Percentiles rank a stretch among this genome's conserved stretches.
These are phyloP conservation scores for Camponotus fellah DNA, from an alignment of 2,888 invertebrate genomes.

Conservation along the genomic window DNA sequence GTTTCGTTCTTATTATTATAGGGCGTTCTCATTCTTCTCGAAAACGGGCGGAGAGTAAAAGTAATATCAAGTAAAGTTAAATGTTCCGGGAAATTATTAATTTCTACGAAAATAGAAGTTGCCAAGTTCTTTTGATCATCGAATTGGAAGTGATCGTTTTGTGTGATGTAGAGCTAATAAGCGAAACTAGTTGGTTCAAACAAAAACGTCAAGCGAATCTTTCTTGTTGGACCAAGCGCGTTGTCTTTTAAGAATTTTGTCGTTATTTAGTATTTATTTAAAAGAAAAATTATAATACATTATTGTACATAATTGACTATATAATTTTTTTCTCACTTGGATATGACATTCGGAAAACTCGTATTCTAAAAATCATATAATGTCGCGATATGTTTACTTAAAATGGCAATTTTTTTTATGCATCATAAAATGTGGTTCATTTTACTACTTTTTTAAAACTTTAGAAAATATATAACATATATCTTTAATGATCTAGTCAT, in stretches of 20 bases:
- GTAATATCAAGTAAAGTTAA: slow-evolving; percentile 51
- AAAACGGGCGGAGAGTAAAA: slow-evolving; percentile 39
- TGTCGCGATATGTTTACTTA: slow-evolving; percentile 19
- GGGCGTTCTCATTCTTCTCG: slow-evolving; percentile 7
- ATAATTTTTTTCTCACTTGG: background rate
- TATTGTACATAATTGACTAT: slow-evolving; percentile 19
- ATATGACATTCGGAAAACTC: background rate
- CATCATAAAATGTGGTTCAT: slow-evolving; percentile 6
- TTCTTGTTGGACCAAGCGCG: background rate
- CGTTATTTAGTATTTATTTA: slow-evolving; percentile 3
- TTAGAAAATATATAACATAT: slow-evolving; percentile 14
- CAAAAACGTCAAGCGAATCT: slow-evolving; percentile 19
- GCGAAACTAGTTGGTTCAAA: background rate
- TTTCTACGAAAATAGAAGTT: slow-evolving; percentile 48
- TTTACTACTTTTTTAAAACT: background rate
- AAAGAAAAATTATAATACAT: background rate
- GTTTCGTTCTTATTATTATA: slow-evolving; percentile 25
- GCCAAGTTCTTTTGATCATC: slow-evolving; percentile 47
- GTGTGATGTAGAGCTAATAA: slow-evolving; percentile 44
- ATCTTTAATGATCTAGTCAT: slow-evolving; percentile 14
- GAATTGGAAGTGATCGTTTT: slow-evolving; percentile 38
- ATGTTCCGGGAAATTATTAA: slow-evolving; percentile 53
- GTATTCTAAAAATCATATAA: background rate
- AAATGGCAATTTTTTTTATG: slow-evolving; percentile 16
- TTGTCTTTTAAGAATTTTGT: slow-evolving; percentile 25